These are phyloP conservation scores for Acrocephalus scirpaceus DNA, from an alignment of 2,797 vertebrate species.

Conservation along the genomic window DNA sequence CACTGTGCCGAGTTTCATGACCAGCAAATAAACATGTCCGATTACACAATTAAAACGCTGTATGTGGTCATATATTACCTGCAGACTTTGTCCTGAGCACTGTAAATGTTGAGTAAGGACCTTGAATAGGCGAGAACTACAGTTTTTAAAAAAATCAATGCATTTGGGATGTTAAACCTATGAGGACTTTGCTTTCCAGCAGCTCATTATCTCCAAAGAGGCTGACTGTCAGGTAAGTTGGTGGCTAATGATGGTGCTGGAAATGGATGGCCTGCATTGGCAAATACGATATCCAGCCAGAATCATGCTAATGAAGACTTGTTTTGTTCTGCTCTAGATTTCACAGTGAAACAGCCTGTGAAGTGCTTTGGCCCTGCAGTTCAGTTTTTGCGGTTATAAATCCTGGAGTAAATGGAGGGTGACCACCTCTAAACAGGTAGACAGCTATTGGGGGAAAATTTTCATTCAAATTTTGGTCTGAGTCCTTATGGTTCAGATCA, in stretches of 20 bases:
- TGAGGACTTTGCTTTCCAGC: not conserved
- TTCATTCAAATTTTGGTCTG: not conserved
- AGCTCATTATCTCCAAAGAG: not conserved
- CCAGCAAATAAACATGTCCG: not conserved
- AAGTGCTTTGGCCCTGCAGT: not conserved
- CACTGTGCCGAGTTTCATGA: not conserved
- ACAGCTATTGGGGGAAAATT: not conserved
- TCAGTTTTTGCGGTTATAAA: not conserved
- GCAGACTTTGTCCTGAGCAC: not conserved
- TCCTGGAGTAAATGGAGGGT: not conserved
- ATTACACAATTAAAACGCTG: not conserved
- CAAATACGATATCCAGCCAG: not conserved
- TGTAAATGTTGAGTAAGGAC: not conserved
- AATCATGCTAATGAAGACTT: not conserved
- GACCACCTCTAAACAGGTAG: not conserved
- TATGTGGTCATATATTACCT: not conserved
- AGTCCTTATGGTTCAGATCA: rapidly evolving
- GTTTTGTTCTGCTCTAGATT: not conserved
- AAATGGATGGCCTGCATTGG: not conserved
- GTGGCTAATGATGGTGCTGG: not conserved
- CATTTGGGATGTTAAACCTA: not conserved
- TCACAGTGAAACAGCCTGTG: not conserved
- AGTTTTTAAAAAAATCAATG: not conserved
- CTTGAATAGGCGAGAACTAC: not conserved
- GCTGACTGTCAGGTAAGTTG: not conserved